Evolutionary conservation across 2,113 vertebrate species (phyloP).

Genomic region (Leucoraja erinaceus): DNA sequence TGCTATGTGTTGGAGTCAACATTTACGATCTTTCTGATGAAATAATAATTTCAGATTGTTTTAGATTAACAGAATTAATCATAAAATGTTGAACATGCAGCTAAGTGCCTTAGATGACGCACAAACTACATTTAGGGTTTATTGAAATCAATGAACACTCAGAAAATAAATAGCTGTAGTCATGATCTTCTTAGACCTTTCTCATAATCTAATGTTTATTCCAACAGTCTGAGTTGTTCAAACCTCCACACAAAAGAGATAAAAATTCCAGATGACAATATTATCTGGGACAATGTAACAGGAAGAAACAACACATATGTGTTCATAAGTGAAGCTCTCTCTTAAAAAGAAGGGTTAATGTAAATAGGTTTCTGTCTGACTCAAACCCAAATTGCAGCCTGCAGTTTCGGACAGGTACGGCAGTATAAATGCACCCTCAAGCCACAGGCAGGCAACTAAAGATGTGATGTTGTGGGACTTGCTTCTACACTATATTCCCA

Average conservation of each 20-base stretch:
- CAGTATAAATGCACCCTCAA: not conserved
- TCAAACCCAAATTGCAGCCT: not conserved
- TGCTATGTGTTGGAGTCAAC: not conserved
- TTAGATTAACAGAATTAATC: constrained; percentile 1
- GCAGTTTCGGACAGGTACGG: not conserved
- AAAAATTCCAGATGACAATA: not conserved
- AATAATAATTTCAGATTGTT: not conserved
- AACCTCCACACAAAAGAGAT: not conserved
- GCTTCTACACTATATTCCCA: not conserved
- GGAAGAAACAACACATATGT: not conserved
- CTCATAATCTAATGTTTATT: not conserved
- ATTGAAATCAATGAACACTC: not conserved
- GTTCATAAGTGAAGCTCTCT: not conserved
- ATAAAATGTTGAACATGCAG: not conserved
- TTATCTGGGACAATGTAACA: not conserved
- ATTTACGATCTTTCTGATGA: too few relatives aligned
- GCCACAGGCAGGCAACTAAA: not conserved
- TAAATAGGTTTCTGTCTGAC: not conserved
- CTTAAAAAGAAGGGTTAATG: not conserved
- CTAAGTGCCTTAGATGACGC: not conserved
- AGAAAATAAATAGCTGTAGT: not conserved
- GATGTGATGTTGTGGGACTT: not conserved
- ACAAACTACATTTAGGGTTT: not conserved
- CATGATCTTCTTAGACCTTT: not conserved
- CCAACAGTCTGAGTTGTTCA: not conserved